A percentile compares a stretch with the other conserved stretches of the same genome.
Conservation (phyloP, 2,888 invertebrate genomes). For the Himalopsyche tibetana region DNA sequence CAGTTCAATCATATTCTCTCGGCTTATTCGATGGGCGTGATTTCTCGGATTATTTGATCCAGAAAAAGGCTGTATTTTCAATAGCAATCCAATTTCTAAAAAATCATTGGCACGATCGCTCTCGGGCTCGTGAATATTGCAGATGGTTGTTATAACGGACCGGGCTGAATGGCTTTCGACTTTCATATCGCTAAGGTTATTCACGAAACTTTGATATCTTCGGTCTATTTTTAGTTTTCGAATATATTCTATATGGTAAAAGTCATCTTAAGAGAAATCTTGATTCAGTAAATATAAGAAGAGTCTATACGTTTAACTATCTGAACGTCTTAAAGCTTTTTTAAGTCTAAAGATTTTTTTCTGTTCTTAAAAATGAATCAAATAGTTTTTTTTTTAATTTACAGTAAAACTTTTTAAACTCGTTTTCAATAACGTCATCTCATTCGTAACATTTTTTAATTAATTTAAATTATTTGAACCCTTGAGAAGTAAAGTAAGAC, state of each 20-base stretch:
- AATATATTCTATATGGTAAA: neutral
- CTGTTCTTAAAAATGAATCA: no score
- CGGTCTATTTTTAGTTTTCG: neutral
- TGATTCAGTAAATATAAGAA: neutral
- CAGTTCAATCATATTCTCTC: neutral
- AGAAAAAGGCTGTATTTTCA: conserved; percentile 18
- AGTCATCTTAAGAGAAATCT: neutral
- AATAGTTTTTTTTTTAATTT: no score
- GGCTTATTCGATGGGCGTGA: neutral
- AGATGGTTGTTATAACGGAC: conserved; percentile 13
- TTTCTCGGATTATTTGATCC: neutral
- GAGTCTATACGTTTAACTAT: no score
- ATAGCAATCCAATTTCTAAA: conserved; percentile 21
- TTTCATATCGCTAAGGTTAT: neutral
- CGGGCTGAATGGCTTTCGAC: neutral
- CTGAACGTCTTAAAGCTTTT: no score
- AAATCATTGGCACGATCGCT: conserved; percentile 2
- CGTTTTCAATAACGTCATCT: no score
- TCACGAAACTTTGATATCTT: neutral
- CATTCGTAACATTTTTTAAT: no score
- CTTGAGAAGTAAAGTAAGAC: no score
- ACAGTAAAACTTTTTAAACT: no score
- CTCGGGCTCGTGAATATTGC: neutral
- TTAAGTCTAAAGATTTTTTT: no score
- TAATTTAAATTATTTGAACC: no score